Conservation (phyloP, 1,140 invertebrate species). For the Lithobius niger region DNA sequence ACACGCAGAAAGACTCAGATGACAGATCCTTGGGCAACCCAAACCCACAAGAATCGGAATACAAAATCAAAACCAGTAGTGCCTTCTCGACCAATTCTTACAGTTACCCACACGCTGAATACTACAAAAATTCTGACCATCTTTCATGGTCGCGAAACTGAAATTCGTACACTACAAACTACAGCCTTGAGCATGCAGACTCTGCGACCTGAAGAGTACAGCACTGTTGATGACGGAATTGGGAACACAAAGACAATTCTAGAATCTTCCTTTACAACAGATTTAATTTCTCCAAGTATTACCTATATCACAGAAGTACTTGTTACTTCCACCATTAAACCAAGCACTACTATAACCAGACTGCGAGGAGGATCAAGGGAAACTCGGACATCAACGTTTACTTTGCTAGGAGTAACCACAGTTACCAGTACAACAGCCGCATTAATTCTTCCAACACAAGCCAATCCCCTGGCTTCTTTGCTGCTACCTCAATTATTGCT, state of each 20-base stretch:
- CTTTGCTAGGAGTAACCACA: slow-evolving; percentile 1
- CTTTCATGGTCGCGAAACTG: slow-evolving; percentile 5
- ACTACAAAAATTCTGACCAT: slow-evolving; percentile 9
- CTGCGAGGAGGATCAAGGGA: background rate
- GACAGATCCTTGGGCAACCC: background rate
- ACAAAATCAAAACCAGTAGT: background rate
- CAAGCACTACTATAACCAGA: background rate
- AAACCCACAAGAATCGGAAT: background rate
- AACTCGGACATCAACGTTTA: background rate
- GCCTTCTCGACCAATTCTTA: background rate
- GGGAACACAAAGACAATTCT: slow-evolving; percentile 3
- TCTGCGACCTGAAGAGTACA: slow-evolving; percentile 7
- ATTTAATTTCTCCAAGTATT: background rate
- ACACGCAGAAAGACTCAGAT: background rate
- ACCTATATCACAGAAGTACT: slow-evolving; percentile 7
- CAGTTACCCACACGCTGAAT: slow-evolving; percentile 9
- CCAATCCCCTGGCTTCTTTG: slow-evolving; percentile 6
- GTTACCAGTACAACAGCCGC: background rate
- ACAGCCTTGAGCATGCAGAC: background rate
- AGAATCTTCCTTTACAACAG: background rate
- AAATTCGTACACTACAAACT: slow-evolving; percentile 8
- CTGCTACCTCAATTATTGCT: slow-evolving; percentile 9
- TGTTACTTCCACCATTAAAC: slow-evolving; percentile 10
- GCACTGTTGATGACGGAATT: background rate
- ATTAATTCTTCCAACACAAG: background rate